Base-by-base conservation (phyloP, 2,888 invertebrate species). In the Cordilura impudica region DNA sequence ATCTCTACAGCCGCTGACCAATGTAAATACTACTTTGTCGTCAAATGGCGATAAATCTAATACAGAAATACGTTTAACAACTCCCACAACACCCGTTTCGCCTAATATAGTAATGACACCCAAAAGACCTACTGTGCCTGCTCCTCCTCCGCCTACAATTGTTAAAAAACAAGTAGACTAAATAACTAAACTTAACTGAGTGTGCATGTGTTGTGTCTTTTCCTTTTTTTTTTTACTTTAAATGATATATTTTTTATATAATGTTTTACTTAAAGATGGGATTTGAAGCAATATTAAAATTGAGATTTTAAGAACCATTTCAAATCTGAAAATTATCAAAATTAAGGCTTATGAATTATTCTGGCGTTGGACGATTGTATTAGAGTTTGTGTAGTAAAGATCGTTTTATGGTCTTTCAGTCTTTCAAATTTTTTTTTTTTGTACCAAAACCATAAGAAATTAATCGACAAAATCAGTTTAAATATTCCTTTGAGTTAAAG, bases 101-200 rank as follows among this genome's bases (percentile, higher is more conserved):
- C 87, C 87, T 26, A 86, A 84, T 76, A 86, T 86, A 81, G 84
- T 86, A 81, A 83, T 87, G 53, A 86, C 86, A 81, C 87, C 88
- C 35, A 87, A 87, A 80, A 83, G 87, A 81, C 88, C 88, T 65
- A 87, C 87, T 60, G 88, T 87, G 81, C 87, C 87, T 79, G 87
- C 87, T 81, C 87, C 87, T 26, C 87, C 87, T 16, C 87, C 87
- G 19, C 87, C 87, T 16, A 84, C 84, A 75, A 81, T 67, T 58
- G 65, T 83, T 71, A 87, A 88, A 72, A 87, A 87, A 74, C 84
- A 81, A 67, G 65, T 81, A 29, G 88, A 87, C 66, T 87, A 85
- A 61, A 63, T 58, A 58, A 49, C n/a, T 63, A 31, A 69, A 49
- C 7, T 56, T 56, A 12, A 31, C 7, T 26, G 23, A 18, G 12